Percentiles rank a stretch among this genome's conserved stretches.
phyloP scores from a whole-genome alignment of 2,113 vertebrate species.

The Xiphorhynchus elegans region DNA sequence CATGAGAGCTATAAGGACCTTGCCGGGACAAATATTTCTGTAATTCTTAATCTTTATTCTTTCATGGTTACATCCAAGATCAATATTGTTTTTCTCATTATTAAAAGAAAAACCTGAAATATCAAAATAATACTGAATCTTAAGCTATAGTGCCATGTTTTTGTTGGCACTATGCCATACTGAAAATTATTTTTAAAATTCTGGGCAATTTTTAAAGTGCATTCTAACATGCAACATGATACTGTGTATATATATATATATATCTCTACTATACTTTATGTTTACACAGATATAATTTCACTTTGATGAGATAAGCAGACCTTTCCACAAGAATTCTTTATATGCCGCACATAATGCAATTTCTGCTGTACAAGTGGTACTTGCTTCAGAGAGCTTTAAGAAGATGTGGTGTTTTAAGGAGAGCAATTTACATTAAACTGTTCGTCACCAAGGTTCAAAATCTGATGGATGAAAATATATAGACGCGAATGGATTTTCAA shows the following conservation, averaged over 20 bases:
- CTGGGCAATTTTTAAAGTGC: conserved; percentile 43
- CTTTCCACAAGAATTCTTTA: neutral
- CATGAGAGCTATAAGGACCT: conserved; percentile 60
- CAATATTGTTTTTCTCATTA: conserved; percentile 78
- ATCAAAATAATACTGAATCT: conserved; percentile 59
- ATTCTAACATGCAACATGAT: conserved; percentile 26
- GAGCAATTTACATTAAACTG: neutral
- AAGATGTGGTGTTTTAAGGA: neutral
- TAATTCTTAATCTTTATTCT: conserved; percentile 66
- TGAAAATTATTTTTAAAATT: conserved; percentile 56
- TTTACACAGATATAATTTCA: conserved; percentile 12
- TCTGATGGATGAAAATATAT: neutral
- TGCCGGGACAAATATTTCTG: conserved; percentile 66
- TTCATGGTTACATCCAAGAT: conserved; percentile 73
- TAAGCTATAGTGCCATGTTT: conserved; percentile 51
- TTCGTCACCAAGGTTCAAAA: neutral
- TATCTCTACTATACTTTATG: neutral
- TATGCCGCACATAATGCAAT: neutral
- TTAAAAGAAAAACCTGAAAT: conserved; percentile 68
- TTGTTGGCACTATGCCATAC: conserved; percentile 39
- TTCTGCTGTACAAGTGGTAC: neutral
- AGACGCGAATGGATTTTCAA: neutral
- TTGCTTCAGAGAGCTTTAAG: neutral
- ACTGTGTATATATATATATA: neutral
- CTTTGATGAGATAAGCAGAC: conserved; percentile 37